phyloP scores from a whole-genome alignment of 2,888 invertebrate genomes.

The Carterocephalus palaemon region DNA sequence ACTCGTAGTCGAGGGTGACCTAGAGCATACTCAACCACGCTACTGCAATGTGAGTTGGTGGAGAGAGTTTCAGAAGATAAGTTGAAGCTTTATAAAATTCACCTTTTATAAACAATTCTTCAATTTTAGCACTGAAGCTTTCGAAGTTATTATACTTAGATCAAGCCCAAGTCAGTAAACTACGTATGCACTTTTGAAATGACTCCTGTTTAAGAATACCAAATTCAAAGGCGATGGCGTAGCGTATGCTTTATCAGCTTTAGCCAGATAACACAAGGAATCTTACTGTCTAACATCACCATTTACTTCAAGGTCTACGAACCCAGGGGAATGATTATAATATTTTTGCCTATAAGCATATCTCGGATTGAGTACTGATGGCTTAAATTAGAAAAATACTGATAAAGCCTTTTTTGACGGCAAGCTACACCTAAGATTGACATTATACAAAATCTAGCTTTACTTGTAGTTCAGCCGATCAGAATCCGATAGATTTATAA shows the following conservation, averaged over 20 bases:
- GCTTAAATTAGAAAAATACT: too few relatives aligned
- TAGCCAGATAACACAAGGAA: background rate
- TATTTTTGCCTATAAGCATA: slow-evolving; percentile 10
- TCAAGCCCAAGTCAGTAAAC: slow-evolving; percentile 1
- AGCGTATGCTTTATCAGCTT: slow-evolving; percentile 9
- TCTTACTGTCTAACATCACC: background rate
- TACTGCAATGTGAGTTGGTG: too few relatives aligned
- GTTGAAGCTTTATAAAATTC: background rate
- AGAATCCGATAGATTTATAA: too few relatives aligned
- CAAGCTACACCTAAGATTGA: too few relatives aligned
- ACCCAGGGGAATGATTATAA: slow-evolving; percentile 4
- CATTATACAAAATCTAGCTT: too few relatives aligned
- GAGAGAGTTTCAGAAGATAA: slow-evolving; percentile 3
- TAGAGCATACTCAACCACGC: too few relatives aligned
- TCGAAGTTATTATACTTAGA: background rate
- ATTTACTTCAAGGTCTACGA: slow-evolving; percentile 2
- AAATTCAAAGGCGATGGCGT: slow-evolving; percentile 3
- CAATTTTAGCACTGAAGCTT: background rate
- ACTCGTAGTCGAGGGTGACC: too few relatives aligned
- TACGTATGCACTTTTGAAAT: slow-evolving; percentile 5
- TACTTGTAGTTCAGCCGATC: too few relatives aligned
- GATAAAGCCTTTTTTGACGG: too few relatives aligned
- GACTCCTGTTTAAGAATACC: slow-evolving; percentile 10
- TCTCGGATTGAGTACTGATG: too few relatives aligned
- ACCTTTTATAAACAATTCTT: background rate